Base-by-base conservation (phyloP, 2,888 invertebrate species). In the Coenonympha glycerion region DNA sequence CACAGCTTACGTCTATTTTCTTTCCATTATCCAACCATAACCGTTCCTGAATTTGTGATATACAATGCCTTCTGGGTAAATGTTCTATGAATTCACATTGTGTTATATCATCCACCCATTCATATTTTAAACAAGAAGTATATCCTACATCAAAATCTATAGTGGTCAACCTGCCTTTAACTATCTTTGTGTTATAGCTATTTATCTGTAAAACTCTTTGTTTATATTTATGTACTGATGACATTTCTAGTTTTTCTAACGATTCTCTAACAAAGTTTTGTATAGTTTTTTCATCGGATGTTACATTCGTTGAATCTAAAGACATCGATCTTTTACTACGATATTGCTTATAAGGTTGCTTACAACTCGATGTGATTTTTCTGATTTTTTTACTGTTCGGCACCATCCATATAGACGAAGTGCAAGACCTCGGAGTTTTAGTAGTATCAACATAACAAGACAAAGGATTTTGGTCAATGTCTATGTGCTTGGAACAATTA, bases 121-220 rank as follows among this genome's bases (percentile, higher is more conserved):
- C 85, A 49, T 73, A 81, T 61, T 85, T 85, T 34, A 83, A 64
- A 58, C 85, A 85, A 19, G 73, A 73, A 11, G 85, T 83, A 59
- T 78, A 85, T 13, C 76, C 85, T 1, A 83, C 80, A 50, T 85
- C 81, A 53, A 85, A 85, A 60, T 84, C 74, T 33, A 85, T 82
- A 1, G 73, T 76, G 6, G 81, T 83, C 39, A 76, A 66, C 65
- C 66, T 73, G 1, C 76, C 78, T 0, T 76, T 63, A n/a, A 72
- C 73, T 53, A 80, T 66, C 67, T 76, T 79, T 8, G 73, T 73
- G 9, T 73, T 69, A 55, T 72, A 72, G 52, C 73, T 76, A 47
- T 83, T 82, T 24, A 85, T 76, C 51, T 72, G 64, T 4, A 79
- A 51, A 31, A 84, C 64, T 52, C 76, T 71, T 56, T 80, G 81